Conservation (phyloP, 2,797 vertebrate species). For the Strix occidentalis region DNA sequence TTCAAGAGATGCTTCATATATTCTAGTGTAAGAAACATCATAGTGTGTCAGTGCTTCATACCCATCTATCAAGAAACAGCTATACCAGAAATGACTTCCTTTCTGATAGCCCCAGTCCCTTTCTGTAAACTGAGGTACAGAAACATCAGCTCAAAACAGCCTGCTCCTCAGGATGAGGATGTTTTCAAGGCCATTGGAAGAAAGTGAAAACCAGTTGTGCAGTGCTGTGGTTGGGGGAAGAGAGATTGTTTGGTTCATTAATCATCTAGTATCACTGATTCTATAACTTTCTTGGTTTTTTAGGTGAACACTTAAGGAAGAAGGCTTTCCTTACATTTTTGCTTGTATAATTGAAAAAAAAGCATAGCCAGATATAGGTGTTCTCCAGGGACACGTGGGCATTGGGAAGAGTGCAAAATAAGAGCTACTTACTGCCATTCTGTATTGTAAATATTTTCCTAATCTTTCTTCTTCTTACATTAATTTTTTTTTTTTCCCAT, state of each 20-base stretch:
- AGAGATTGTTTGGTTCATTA: background rate
- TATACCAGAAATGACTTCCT: background rate
- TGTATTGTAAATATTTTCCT: background rate
- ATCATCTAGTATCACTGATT: background rate
- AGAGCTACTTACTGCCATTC: background rate
- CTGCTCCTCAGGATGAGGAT: background rate
- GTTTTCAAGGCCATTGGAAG: background rate
- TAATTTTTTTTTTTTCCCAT: background rate
- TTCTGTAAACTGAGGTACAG: background rate
- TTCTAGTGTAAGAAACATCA: background rate
- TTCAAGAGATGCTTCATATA: background rate
- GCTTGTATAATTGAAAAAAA: background rate
- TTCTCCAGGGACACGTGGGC: background rate
- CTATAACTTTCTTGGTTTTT: background rate
- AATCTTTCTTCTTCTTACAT: background rate
- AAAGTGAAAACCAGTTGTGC: conserved; percentile 15
- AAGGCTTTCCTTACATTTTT: background rate
- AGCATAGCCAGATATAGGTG: background rate
- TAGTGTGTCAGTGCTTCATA: background rate
- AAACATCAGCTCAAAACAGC: background rate
- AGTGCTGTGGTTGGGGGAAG: background rate
- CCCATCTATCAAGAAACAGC: background rate
- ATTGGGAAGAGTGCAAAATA: background rate
- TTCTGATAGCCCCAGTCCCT: background rate
- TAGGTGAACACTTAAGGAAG: background rate